Evolutionary conservation across 1,140 invertebrate species (phyloP), one percentile per base, ranked within the genome.

Genomic region (Parasteatoda tepidariorum): DNA sequence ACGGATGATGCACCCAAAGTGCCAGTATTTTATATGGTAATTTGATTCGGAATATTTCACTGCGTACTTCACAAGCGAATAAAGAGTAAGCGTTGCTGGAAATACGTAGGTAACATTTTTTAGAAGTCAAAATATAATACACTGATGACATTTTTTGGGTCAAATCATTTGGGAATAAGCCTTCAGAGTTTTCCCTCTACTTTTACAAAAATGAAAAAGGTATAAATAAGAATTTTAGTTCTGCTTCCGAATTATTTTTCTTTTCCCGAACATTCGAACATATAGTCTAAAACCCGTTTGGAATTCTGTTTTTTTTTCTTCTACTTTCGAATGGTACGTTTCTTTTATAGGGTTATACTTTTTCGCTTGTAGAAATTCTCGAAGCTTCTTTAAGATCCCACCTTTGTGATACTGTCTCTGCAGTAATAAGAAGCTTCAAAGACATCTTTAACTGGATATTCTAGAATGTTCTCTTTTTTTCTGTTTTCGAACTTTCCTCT

Each of bases 391-490:
- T 67, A 30, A 67, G 33, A 18, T 18, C 11, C 18, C 33, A 38
- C 66, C 24, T 28, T 48, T 15, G 11, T 30, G 13, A 6, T 15
- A 7, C 9, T 26, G 31, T 38, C 66, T 26, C 38, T 28, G 33
- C 55, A 13, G 34, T 68, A 68, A 68, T 68, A 68, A 34, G 66
- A 68, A 68, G 66, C 34, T 68, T 38, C 38, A 38, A 41, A 26
- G 66, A 68, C 24, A 34, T 68, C 33, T 68, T 68, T 68, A 68
- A 68, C 34, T 68, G 33, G 31, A 68, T 68, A 38, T 68, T 38
- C 30, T 34, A 18, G 28, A 31, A 18, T 66, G 38, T 68, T 48
- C 4, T 68, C 4, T 22, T 48, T 26, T 67, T 67, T 24, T 68
- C 24, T 38, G 9, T 66, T 18, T 22, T 38, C 11, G 11, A 41